A percentile compares a stretch with the other conserved stretches of the same genome.
Conservation (phyloP, 53 echinoderm and acorn worm genomes). For the Patiria pectinifera region DNA sequence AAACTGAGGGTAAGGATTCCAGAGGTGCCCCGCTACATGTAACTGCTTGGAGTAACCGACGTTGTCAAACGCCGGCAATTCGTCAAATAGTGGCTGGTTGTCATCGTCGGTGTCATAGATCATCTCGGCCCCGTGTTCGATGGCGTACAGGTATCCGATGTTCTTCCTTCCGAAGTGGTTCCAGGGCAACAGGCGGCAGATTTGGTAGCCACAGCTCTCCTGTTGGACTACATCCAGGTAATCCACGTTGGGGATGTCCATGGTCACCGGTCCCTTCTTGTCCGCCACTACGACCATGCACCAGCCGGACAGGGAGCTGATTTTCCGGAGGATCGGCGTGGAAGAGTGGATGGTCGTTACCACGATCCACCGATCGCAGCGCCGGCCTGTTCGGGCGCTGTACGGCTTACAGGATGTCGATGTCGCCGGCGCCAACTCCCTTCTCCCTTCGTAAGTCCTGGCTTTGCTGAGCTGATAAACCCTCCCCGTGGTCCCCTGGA, state of each 20-base stretch:
- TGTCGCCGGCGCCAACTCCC: background rate
- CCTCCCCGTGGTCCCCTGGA: background rate
- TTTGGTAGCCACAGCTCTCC: conserved; percentile 14
- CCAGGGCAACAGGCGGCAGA: conserved; percentile 19
- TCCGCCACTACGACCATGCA: conserved; percentile 41
- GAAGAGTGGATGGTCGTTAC: conserved; percentile 15
- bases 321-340: background rate
- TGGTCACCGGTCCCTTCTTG: conserved; percentile 20
- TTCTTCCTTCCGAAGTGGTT: conserved; percentile 44
- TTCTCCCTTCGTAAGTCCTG: background rate
- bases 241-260: conserved; percentile 9
- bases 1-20: conserved; percentile 36
- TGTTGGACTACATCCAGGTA: conserved; percentile 14
- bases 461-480: background rate
- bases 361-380: conserved; percentile 32
- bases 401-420: background rate
- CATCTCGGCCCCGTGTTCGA: conserved; percentile 28
- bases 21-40: background rate
- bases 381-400: background rate
- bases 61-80: background rate
- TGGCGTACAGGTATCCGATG: conserved; percentile 37
- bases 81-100: background rate
- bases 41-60: background rate
- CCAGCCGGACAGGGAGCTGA: conserved; percentile 6
- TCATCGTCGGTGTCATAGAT: conserved; percentile 46